Percentiles rank a stretch among this genome's conserved stretches.
Evolutionary conservation across 1,140 invertebrate genomes (phyloP).

Genomic region (Atta cephalotes): DNA sequence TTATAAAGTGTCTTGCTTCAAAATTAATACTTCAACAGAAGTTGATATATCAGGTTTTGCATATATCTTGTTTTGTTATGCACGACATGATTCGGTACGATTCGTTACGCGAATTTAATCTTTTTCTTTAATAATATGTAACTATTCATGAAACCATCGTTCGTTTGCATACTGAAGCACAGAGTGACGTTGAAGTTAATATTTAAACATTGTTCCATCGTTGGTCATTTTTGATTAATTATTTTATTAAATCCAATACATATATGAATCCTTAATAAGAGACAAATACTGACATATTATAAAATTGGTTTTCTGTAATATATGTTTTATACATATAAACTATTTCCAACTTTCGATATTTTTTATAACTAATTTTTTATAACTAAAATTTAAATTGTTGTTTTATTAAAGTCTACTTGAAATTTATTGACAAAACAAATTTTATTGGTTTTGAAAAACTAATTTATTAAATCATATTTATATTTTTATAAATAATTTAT

Average conservation of each 20-base stretch:
- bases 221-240: constrained; percentile 16
- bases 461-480: background rate
- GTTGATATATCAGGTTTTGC: background rate
- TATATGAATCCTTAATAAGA: constrained; percentile 5
- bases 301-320: constrained; percentile 3
- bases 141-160: background rate
- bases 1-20: background rate
- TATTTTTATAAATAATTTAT: background rate
- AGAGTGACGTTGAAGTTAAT: constrained; percentile 12
- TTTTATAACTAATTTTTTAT: background rate
- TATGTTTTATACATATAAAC: background rate
- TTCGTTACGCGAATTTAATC: background rate
- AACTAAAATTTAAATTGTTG: background rate
- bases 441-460: background rate
- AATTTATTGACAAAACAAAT: background rate
- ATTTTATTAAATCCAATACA: constrained; percentile 26
- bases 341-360: background rate
- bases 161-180: constrained; percentile 19
- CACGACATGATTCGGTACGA: background rate
- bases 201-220: background rate
- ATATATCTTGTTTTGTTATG: background rate
- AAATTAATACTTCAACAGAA: background rate
- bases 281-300: background rate
- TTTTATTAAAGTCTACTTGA: background rate
- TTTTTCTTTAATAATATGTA: constrained; percentile 37